Evolutionary conservation across 1,140 invertebrate species (phyloP), one percentile per base, ranked within the genome.

Genomic region (Elymnias hypermnestra): DNA sequence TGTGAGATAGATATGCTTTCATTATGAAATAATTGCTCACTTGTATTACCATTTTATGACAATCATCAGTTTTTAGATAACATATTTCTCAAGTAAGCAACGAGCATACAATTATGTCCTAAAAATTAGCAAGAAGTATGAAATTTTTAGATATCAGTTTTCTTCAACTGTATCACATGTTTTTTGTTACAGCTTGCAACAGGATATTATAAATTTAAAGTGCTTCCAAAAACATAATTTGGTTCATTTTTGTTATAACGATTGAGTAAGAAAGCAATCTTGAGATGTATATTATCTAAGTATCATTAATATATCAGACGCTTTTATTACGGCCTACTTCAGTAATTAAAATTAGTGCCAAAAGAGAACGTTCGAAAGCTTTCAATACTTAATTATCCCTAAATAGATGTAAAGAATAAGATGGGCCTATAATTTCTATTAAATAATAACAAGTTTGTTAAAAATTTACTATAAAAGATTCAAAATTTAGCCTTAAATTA

Each of bases 301-400:
- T n/a, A n/a, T n/a, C n/a, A n/a, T 37, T 9, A 57, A 63, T 63
- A 64, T 58, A 69, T 68, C 63, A 74, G 51, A 50, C 54, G 65
- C 61, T 71, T 72, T 66, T 66, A 72, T 62, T 69, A 69, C 72
- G 69, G 71, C 69, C 71, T 77, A 72, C 69, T 63, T 54, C 31
- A 17, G 60, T 58, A 55, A 65, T 62, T 61, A 53, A 28, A 28
- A 62, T 63, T 50, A 71, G 72, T 75, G 73, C 73, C 76, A 74
- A 75, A 54, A 40, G 31, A 57, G 33, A 60, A 53, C 47, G 53
- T 64, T 65, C 43, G 38, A 57, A 70, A 67, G 71, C 68, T 58
- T 64, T 66, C 38, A 39, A 63, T 61, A 63, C 57, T 55, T 58
- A 39, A 38, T 28, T 21, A 44, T 40, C 13, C 5, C 15, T 2